Conservation (phyloP, 2,113 vertebrate genomes). For the Tragelaphus imberbis region DNA sequence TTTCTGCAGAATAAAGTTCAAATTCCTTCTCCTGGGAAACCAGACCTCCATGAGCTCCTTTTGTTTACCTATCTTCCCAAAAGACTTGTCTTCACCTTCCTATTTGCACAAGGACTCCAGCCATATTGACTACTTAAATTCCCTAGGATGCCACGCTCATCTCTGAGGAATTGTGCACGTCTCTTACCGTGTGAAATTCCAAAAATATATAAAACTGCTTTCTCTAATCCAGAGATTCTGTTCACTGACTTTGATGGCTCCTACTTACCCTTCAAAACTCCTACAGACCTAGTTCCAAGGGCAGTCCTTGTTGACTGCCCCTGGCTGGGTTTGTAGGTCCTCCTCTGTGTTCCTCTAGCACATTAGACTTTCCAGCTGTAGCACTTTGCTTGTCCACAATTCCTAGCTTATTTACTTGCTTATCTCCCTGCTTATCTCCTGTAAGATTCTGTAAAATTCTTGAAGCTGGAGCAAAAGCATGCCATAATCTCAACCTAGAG, state of each 20-base stretch:
- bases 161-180: background rate
- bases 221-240: background rate
- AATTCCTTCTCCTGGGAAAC: background rate
- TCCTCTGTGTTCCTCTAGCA: background rate
- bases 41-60: background rate
- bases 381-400: background rate
- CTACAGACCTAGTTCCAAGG: background rate
- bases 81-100: background rate
- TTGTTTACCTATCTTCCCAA: background rate
- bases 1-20: background rate
- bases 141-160: background rate
- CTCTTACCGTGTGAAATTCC: background rate
- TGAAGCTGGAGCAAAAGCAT: background rate
- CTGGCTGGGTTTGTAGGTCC: accelerated
- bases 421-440: background rate
- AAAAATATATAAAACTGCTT: background rate
- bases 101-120: background rate
- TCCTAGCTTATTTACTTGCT: background rate
- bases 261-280: background rate
- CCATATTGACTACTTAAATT: background rate
- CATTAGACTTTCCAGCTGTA: background rate
- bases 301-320: too few species aligned
- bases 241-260: background rate
- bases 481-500: background rate
- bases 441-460: background rate